Percentiles rank a stretch among this genome's conserved stretches.
Evolutionary conservation across 2,113 vertebrate genomes (phyloP).

Genomic region (Puffinus mauretanicus): DNA sequence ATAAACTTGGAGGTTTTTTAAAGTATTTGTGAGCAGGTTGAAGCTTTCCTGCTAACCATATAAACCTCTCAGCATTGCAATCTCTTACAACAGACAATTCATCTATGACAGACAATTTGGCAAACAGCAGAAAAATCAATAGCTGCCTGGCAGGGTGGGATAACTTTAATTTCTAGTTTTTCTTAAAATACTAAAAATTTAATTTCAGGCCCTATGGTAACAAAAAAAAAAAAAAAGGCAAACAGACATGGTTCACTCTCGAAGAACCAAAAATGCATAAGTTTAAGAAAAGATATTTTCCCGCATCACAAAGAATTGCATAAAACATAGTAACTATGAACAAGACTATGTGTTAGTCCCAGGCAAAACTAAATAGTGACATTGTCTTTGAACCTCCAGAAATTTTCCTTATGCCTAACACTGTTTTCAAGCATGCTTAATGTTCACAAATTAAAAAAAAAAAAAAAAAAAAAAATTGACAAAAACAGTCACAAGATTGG

Average conservation of each 20-base stretch:
- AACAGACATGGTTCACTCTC: neutral
- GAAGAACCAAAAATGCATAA: neutral
- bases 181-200: neutral
- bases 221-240: too few species aligned
- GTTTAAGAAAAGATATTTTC: neutral
- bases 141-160: neutral
- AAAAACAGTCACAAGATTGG: neutral
- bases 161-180: neutral
- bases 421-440: neutral
- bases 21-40: neutral
- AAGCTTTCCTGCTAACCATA: neutral
- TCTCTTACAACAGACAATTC: neutral
- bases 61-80: neutral
- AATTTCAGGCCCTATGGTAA: neutral
- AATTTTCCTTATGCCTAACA: neutral
- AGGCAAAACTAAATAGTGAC: neutral
- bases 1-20: fast-evolving
- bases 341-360: neutral
- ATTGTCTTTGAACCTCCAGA: neutral
- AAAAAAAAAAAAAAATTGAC: neutral
- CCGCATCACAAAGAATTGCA: neutral
- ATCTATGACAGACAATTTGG: neutral
- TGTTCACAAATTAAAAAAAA: neutral
- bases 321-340: neutral
- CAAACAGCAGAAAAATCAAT: neutral